phyloP scores from a whole-genome alignment of 2,888 invertebrate species.

The Drosophila suboccidentalis region DNA sequence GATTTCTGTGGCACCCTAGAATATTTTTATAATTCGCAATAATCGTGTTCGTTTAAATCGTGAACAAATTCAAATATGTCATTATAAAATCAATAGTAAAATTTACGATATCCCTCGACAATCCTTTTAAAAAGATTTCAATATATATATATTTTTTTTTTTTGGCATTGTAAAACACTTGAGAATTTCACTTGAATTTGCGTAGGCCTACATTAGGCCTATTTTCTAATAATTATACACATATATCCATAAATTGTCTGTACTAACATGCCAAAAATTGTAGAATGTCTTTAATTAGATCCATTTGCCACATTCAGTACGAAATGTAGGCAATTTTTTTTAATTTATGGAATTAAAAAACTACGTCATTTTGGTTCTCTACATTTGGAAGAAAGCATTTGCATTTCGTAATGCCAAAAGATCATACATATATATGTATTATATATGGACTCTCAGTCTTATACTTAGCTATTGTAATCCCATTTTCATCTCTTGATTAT shows the following conservation, averaged over 20 bases:
- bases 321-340: slow-evolving; percentile 14
- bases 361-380: slow-evolving; percentile 22
- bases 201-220: slow-evolving; percentile 23
- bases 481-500: slow-evolving; percentile 12
- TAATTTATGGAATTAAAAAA: slow-evolving; percentile 12
- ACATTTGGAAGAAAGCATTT: not conserved
- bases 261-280: slow-evolving; percentile 35
- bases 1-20: too few relatives aligned
- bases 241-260: slow-evolving; percentile 18
- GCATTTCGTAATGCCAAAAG: slow-evolving; percentile 17
- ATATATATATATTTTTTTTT: not conserved
- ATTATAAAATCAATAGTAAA: too few relatives aligned
- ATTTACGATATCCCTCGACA: not conserved
- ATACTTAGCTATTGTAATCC: slow-evolving; percentile 27
- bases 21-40: not conserved
- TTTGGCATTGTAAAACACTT: slow-evolving; percentile 43
- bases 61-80: too few relatives aligned
- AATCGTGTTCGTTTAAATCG: slow-evolving; percentile 17
- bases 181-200: slow-evolving; percentile 46
- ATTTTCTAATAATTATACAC: slow-evolving; percentile 16
- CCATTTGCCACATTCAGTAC: slow-evolving; percentile 32
- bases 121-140: not conserved
- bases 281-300: slow-evolving; percentile 47
- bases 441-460: slow-evolving; percentile 1
- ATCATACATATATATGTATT: not conserved